Base-by-base conservation (phyloP, 2,797 vertebrate species). In the Sternarchorhynchus goeldii region DNA sequence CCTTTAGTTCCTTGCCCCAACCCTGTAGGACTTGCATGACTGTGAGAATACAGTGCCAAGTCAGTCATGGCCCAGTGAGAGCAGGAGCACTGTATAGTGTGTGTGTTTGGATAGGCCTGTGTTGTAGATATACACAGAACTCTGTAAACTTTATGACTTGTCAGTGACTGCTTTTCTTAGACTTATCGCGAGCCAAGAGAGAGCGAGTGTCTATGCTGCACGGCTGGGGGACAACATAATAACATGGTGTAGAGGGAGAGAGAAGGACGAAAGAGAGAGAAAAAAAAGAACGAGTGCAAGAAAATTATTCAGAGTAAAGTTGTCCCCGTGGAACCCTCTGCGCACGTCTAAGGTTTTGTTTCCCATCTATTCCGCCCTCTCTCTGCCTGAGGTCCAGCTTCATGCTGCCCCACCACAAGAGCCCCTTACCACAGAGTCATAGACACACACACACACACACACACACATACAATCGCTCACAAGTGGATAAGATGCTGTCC, bases 301-400 rank as follows among this genome's bases (percentile, higher is more conserved):
- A 83, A 79, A 65, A 79, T 82, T 80, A 65, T 85, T 83, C 75
- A 81, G 74, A 84, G 65, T 32, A 71, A 80, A 80, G 75, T 66
- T 75, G 78, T 76, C 78, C 77, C 53, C 64, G 29, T 66, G 64
- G 75, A 80, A 77, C 67, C 83, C 64, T 81, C 74, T 62, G 36
- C 55, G 60, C 59, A 75, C 71, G 55, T 82, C 63, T 84, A 70
- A 83, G 79, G 85, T 88, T 91, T 90, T 84, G 88, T 88, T 91
- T 93, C 89, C 90, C 88, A 90, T 91, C 88, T 91, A 85, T 89
- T 83, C 89, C 84, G 29, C 84, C 88, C 85, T 86, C 83, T 73
- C 57, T 79, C 45, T 72, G 76, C 84, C 85, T 81, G 69, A 77
- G 74, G 80, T 85, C 82, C 85, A 86, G 80, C 82, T 86, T 82